Evolutionary conservation across 2,797 vertebrate genomes (phyloP).

Genomic region (Eulemur coronatus): DNA sequence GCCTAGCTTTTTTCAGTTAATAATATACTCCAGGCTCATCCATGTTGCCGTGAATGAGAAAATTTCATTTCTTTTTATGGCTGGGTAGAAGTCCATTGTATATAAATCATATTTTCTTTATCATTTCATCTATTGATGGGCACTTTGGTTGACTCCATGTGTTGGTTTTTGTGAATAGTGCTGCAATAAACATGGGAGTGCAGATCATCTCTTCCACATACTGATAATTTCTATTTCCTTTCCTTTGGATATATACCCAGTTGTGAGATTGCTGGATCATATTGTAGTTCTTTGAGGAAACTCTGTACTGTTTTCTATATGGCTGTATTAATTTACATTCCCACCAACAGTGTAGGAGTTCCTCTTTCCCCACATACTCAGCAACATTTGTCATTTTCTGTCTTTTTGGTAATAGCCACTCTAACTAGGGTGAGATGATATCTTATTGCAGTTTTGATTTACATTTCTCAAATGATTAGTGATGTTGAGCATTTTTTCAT

Average conservation of each 20-base stretch:
- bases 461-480: background rate
- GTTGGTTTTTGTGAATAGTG: background rate
- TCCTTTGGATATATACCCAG: background rate
- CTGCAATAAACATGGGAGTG: background rate
- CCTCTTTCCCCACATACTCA: background rate
- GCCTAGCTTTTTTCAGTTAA: background rate
- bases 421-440: background rate
- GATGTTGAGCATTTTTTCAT: background rate
- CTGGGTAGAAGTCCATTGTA: background rate
- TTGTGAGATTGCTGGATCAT: background rate
- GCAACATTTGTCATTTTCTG: background rate
- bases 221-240: background rate
- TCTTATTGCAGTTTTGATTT: background rate
- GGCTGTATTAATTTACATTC: background rate
- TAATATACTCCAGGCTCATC: background rate
- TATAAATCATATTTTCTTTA: background rate
- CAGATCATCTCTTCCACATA: background rate
- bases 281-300: background rate
- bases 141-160: background rate
- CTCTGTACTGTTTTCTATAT: background rate
- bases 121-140: background rate
- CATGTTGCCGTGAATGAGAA: background rate
- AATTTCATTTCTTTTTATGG: background rate
- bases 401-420: background rate
- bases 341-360: background rate